Percentiles rank a stretch among this genome's conserved stretches.
Evolutionary conservation across 2,113 vertebrate species (phyloP).

Genomic region (Tenebrosternarchus preto): DNA sequence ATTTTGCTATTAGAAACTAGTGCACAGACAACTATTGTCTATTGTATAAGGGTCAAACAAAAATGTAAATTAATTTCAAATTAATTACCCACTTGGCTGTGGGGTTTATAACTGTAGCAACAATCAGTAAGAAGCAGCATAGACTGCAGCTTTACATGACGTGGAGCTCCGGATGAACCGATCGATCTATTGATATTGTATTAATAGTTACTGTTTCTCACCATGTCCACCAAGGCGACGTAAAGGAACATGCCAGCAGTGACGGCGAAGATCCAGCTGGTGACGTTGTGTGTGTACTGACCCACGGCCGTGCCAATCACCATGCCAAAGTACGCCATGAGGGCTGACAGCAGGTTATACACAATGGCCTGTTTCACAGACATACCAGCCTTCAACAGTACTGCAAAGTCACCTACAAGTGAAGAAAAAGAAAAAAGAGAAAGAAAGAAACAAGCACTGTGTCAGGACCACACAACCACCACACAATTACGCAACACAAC

Average conservation of each 20-base stretch:
- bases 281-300: constrained; percentile 94
- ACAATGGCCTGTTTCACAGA: constrained; percentile 94
- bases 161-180: no score
- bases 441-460: no score
- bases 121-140: no score
- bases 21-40: no score
- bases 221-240: constrained; percentile 97
- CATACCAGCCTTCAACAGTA: constrained; percentile 97
- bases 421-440: constrained; percentile 1
- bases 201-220: constrained; percentile 65
- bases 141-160: no score
- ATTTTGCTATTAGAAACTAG: no score
- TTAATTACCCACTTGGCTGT: no score
- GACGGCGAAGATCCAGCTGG: constrained; percentile 95
- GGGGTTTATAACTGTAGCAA: no score
- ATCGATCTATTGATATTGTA: no score
- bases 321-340: constrained; percentile 97
- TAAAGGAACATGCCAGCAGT: constrained; percentile 99
- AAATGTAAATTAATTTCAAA: no score
- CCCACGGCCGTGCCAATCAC: constrained; percentile 92
- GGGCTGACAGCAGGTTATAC: constrained; percentile 95
- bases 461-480: constrained; percentile 17
- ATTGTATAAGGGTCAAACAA: no score
- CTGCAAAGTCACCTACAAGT: constrained; percentile 91
- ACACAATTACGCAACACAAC: constrained; percentile 2